Evolutionary conservation across 2,797 vertebrate species (phyloP).

Genomic region (Clarias laeviceps): DNA sequence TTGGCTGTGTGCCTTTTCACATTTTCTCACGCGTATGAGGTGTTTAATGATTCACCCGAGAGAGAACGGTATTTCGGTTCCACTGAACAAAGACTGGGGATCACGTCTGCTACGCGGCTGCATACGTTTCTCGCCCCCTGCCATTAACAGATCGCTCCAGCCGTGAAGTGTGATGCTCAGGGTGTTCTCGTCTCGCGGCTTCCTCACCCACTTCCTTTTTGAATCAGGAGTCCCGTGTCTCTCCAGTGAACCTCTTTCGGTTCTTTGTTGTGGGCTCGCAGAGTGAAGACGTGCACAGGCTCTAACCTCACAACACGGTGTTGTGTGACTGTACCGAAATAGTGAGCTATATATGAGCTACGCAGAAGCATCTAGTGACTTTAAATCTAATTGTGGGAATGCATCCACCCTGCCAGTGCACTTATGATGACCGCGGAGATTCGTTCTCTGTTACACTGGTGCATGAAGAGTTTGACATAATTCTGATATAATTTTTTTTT

Average conservation of each 20-base stretch:
- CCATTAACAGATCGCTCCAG: not conserved
- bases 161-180: slow-evolving; percentile 24
- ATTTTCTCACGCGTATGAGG: slow-evolving; percentile 24
- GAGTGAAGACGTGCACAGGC: not conserved
- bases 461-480: not conserved
- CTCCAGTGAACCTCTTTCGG: not conserved
- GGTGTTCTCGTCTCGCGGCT: slow-evolving; percentile 29
- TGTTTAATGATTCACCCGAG: slow-evolving; percentile 34
- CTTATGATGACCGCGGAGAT: not conserved
- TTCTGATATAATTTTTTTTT: not conserved
- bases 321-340: not conserved
- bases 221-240: not conserved
- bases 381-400: slow-evolving; percentile 9
- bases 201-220: slow-evolving; percentile 11
- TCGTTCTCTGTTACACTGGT: too few relatives aligned
- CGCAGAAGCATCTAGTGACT: not conserved
- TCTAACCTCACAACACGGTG: not conserved
- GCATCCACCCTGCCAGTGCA: not conserved
- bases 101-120: not conserved
- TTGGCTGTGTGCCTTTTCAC: not conserved
- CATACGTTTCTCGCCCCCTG: slow-evolving; percentile 29
- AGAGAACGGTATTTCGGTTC: not conserved
- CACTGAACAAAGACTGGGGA: not conserved
- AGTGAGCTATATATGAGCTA: not conserved
- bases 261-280: not conserved